Evolutionary conservation across 2,888 invertebrate genomes (phyloP).

Genomic region (Platynereis dumerilii): DNA sequence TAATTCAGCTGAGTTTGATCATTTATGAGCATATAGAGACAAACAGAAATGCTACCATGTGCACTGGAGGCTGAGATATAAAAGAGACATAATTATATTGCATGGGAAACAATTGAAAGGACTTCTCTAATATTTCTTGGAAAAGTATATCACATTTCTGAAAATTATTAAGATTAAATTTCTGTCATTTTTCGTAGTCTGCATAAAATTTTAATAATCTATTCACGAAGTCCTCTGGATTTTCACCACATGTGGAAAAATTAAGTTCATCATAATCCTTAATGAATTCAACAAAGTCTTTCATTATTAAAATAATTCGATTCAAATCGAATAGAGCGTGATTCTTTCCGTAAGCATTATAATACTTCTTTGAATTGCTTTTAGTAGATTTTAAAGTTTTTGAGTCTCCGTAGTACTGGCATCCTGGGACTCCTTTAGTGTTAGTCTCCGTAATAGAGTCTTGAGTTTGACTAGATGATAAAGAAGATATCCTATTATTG

Average conservation of each 20-base stretch:
- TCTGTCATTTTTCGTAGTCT: too few species aligned
- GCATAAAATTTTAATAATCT: too few species aligned
- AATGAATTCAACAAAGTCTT: neutral
- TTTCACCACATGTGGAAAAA: neutral
- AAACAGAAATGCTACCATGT: too few species aligned
- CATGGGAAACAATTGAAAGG: too few species aligned
- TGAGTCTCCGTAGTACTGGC: neutral
- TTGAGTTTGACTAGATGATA: neutral
- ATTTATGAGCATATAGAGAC: too few species aligned
- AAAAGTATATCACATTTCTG: too few species aligned
- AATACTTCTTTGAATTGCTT: neutral
- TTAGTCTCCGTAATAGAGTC: neutral
- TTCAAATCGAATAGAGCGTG: slow-evolving; percentile 24
- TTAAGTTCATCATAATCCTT: slow-evolving; percentile 15
- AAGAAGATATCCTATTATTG: slow-evolving; percentile 12
- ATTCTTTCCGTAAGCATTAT: neutral
- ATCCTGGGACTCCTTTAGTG: neutral
- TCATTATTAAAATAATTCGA: slow-evolving; percentile 4
- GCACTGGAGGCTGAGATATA: too few species aligned
- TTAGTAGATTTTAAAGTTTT: neutral
- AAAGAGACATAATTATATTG: too few species aligned
- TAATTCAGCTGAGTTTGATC: too few species aligned
- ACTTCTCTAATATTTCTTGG: too few species aligned
- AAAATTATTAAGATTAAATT: too few species aligned
- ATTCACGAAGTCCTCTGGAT: neutral